Evolutionary conservation across 2,888 invertebrate genomes (phyloP).

Genomic region (Agonopterix heracliana): DNA sequence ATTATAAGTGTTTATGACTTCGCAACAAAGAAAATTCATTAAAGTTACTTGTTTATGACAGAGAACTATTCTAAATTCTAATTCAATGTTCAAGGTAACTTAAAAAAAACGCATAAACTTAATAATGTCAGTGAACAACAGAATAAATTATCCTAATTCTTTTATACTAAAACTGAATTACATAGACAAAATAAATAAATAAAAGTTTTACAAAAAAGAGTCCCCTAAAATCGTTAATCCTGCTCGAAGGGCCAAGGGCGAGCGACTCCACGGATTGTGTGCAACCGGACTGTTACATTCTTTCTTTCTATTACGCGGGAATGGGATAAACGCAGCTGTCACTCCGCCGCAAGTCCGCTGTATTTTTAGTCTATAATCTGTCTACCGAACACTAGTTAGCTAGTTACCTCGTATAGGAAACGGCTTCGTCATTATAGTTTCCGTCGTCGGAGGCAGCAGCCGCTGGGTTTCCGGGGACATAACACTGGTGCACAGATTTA

Average conservation of each 20-base stretch:
- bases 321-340: constrained; percentile 27
- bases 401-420: constrained; percentile 87
- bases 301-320: constrained; percentile 17
- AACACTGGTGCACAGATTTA: constrained; percentile 80
- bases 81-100: no score
- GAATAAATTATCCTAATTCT: no score
- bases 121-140: no score
- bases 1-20: no score
- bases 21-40: no score
- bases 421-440: constrained; percentile 92
- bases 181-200: no score
- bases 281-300: constrained; percentile 15
- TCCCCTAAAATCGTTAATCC: not conserved
- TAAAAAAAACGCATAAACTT: no score
- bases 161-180: no score
- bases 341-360: constrained; percentile 16
- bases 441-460: constrained; percentile 85
- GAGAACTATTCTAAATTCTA: no score
- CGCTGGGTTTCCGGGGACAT: constrained; percentile 82
- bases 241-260: constrained; percentile 12
- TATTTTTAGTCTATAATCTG: constrained; percentile 42
- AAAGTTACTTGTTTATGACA: no score
- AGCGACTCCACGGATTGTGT: not conserved
- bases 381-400: constrained; percentile 10
- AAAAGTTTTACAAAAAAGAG: no score